Evolutionary conservation across 2,113 vertebrate species (phyloP).

Genomic region (Melospiza georgiana): DNA sequence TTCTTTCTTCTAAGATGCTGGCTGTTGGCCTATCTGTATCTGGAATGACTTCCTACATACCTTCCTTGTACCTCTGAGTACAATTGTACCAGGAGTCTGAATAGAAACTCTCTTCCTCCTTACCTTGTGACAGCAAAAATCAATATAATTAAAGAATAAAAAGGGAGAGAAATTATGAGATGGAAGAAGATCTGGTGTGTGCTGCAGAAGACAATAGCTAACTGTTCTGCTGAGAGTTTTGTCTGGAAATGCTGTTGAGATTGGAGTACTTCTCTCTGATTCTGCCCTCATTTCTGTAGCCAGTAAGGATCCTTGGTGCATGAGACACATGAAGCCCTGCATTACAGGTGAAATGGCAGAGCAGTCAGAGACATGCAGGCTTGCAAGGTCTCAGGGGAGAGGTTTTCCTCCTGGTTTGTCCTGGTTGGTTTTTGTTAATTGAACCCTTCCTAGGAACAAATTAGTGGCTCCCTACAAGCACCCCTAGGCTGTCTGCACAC

Average conservation of each 20-base stretch:
- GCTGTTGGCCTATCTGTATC: conserved; percentile 30
- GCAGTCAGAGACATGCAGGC: background rate
- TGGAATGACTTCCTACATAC: background rate
- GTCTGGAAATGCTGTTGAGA: background rate
- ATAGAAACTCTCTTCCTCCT: background rate
- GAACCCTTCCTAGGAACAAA: background rate
- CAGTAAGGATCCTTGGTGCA: background rate
- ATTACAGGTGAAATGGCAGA: background rate
- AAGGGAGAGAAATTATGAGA: background rate
- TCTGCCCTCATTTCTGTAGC: background rate
- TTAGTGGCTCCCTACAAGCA: background rate
- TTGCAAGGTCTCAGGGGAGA: background rate
- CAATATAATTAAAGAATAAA: conserved; percentile 21
- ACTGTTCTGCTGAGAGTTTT: background rate
- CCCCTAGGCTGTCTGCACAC: background rate
- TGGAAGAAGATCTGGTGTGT: background rate
- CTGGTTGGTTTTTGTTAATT: background rate
- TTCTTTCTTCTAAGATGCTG: conserved; percentile 22
- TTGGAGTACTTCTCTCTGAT: background rate
- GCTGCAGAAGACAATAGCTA: background rate
- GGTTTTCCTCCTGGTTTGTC: background rate
- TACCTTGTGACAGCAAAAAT: background rate
- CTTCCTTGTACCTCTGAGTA: background rate
- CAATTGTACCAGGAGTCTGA: background rate
- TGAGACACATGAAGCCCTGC: background rate